Conservation (phyloP, 2,888 invertebrate genomes). For the Zonitis immaculata region DNA sequence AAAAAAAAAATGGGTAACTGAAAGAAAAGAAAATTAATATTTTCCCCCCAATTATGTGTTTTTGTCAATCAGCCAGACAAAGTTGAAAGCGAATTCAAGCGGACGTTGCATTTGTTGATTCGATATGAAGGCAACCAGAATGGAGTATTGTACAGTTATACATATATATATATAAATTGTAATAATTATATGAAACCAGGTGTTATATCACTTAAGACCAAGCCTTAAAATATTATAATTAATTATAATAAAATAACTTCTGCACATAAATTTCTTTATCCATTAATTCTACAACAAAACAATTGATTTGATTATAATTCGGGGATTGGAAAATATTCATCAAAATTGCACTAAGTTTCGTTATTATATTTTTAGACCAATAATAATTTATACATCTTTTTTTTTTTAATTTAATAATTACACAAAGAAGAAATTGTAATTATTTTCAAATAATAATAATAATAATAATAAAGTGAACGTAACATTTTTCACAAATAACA, state of each 20-base stretch:
- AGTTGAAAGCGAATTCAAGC: background rate
- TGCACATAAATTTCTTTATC: conserved; percentile 45
- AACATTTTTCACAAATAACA: background rate
- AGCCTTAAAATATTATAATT: conserved; percentile 51
- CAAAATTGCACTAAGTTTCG: no score
- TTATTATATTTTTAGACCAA: no score
- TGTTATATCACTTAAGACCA: conserved; percentile 52
- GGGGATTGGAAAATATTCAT: no score
- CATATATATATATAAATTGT: no score
- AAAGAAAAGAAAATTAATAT: conserved; percentile 11
- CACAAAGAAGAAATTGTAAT: background rate
- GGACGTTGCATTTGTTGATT: conserved; percentile 33
- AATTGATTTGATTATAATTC: no score
- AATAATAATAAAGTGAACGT: conserved; percentile 6
- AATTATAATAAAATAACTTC: conserved; percentile 49
- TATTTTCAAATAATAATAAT: background rate
- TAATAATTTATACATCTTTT: no score
- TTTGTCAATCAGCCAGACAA: conserved; percentile 2
- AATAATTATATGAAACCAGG: conserved; percentile 48
- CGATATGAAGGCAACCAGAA: no score
- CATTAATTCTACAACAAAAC: no score
- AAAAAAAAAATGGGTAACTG: no score
- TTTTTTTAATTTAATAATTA: no score
- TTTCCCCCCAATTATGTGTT: conserved; percentile 6
- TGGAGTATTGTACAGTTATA: conserved; percentile 30